Evolutionary conservation across 2,113 vertebrate species (phyloP), one percentile per base, ranked within the genome.

Genomic region (Brevimyrus niger): DNA sequence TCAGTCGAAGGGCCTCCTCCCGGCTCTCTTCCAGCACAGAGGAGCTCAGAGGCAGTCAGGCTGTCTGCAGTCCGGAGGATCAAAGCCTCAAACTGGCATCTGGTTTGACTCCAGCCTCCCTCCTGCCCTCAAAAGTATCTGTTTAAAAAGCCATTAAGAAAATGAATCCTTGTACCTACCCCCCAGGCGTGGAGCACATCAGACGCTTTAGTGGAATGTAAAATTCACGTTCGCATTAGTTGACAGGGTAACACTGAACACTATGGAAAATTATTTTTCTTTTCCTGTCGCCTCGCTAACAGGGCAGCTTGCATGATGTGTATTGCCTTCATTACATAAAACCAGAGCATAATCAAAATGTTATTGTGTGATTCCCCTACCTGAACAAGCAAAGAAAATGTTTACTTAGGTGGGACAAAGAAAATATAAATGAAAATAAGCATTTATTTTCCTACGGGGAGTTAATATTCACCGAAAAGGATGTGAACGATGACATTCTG

Each of bases 41-140:
- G 95, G 95, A 95, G 96, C 96, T 95, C 94, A 95, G 92, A 95
- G 96, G 96, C 96, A 96, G 96, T 95, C 96, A 93, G 96, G 92
- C 94, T 96, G 96, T 97, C 96, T 97, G 95, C 96, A 95, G 94
- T 73, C 91, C 94, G 92, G 94, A 93, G 94, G 96, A 97, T 97
- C 96, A 97, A 97, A 97, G 96, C 94, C 89, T 44, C 92, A 90
- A 91, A 91, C 93, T 94, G 94, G 96, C 96, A 96, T 97, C 96
- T 97, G 96, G 95, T 95, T 95, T 94, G 95, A 95, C 96, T 97
- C 96, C 96, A 83, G 95, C 94, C 94, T 95, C 96, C 95, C 95
- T 95, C 96, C 94, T 94, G 94, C 95, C 93, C 88, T 92, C 92
- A 90, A 94, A 95, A 95, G 95, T 94, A 94, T 91, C 87, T 92